Conservation (phyloP, 2,797 vertebrate species). For the Perodicticus potto region DNA sequence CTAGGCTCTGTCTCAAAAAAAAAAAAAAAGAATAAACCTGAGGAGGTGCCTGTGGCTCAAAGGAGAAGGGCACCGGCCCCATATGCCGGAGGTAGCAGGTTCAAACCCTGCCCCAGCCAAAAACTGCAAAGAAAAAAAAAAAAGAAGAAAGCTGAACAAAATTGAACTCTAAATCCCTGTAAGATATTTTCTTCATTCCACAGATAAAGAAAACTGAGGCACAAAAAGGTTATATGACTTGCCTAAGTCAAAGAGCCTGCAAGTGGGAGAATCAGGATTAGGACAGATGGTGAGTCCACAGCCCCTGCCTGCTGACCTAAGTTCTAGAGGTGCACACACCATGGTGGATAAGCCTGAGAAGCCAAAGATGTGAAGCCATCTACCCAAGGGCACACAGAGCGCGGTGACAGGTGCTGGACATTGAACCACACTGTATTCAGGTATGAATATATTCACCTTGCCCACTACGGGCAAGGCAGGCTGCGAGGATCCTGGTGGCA, state of each 20-base stretch:
- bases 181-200: not conserved
- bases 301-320: not conserved
- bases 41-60: no score
- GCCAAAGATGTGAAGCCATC: not conserved
- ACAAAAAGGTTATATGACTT: not conserved
- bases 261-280: not conserved
- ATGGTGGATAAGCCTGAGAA: not conserved
- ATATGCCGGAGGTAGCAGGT: no score
- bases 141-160: not conserved
- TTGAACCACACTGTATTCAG: not conserved
- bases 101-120: no score
- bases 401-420: fast-evolving
- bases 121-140: no score
- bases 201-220: not conserved
- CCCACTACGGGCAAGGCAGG: fast-evolving
- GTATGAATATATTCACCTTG: slow-evolving; percentile 60
- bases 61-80: no score
- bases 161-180: not conserved
- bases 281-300: not conserved
- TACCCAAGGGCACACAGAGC: not conserved
- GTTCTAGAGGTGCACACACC: not conserved
- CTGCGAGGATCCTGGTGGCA: not conserved
- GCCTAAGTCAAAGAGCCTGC: not conserved
- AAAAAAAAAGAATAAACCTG: no score
- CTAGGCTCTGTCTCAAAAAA: no score